Evolutionary conservation across 2,797 vertebrate species (phyloP), one percentile per base, ranked within the genome.

Genomic region (Syngnathus acus): DNA sequence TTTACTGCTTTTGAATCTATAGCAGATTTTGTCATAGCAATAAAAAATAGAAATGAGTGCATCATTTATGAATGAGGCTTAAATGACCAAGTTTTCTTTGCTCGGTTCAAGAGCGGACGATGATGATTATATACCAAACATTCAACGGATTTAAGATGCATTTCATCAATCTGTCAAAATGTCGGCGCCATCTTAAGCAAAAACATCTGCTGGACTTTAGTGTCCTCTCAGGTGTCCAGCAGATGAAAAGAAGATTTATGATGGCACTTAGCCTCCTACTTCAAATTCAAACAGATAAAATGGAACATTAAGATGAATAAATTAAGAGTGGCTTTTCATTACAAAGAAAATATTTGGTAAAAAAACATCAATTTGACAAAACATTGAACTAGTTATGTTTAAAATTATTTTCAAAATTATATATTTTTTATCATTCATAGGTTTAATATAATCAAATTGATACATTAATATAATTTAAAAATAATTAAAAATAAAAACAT

Each of bases 221-320:
- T 37, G 13, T 72, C 69, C 71, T 82, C 72, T 85, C 76, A 65
- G 51, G 38, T 78, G 54, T 78, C 72, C 73, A 64, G 73, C 73
- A 72, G 83, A 80, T 71, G 73, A 82, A 81, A 80, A 68, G 71
- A 13, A 70, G 81, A 82, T 68, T 60, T 40, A 69, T 84, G 14
- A 82, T 81, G 59, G 6, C 66, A 45, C 54, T 39, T 74, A 69
- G 70, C 75, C 14, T 57, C 53, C 23, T 54, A n/a, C 50, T n/a
- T 51, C 50, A 51, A 9, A n/a, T 51, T 9, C n/a, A 51, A 51
- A 19, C 50, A 9, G 50, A 48, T 48, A 6, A n/a, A n/a, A 7
- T 2, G 6, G 17, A 16, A 4, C 50, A 51, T 51, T 21, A 21
- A n/a, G 8, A n/a, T 51, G 19, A 51, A 51, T 51, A 9, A 48